Evolutionary conservation across 1,140 invertebrate genomes (phyloP).

Genomic region (Halesus radiatus): DNA sequence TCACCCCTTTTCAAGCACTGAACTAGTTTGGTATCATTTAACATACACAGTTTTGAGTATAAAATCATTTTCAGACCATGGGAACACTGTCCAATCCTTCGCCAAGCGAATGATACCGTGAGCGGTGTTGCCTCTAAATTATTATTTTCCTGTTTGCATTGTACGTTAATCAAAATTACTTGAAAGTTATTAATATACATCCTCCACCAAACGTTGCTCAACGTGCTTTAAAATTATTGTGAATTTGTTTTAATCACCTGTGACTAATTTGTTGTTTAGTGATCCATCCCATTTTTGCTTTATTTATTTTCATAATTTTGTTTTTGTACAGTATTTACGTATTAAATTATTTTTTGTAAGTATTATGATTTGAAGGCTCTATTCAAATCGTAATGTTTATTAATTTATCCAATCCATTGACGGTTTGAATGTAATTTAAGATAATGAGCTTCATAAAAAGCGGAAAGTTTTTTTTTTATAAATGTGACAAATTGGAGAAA

Average conservation of each 20-base stretch:
- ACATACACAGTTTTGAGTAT: too few species aligned
- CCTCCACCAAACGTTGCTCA: too few species aligned
- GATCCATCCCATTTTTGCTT: constrained; percentile 3
- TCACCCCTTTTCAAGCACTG: too few species aligned
- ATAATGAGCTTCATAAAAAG: too few species aligned
- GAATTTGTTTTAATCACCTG: not conserved
- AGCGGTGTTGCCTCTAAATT: not conserved
- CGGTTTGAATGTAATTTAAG: too few species aligned
- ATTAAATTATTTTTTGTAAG: not conserved
- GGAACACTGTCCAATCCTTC: not conserved
- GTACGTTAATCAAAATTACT: not conserved
- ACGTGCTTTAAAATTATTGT: too few species aligned
- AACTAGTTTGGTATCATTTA: too few species aligned
- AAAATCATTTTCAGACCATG: too few species aligned
- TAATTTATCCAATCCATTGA: too few species aligned
- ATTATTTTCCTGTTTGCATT: not conserved
- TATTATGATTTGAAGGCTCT: too few species aligned
- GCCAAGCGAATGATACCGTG: constrained; percentile 23
- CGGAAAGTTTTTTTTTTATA: not conserved
- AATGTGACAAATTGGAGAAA: not conserved
- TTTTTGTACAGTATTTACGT: constrained; percentile 12
- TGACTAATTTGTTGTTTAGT: constrained; percentile 3
- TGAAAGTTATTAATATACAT: not conserved
- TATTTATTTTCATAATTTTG: constrained; percentile 12
- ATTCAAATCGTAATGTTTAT: too few species aligned